Percentiles rank a stretch among this genome's conserved stretches.
phyloP scores from a whole-genome alignment of 2,888 invertebrate genomes.

The Antheraea yamamai region DNA sequence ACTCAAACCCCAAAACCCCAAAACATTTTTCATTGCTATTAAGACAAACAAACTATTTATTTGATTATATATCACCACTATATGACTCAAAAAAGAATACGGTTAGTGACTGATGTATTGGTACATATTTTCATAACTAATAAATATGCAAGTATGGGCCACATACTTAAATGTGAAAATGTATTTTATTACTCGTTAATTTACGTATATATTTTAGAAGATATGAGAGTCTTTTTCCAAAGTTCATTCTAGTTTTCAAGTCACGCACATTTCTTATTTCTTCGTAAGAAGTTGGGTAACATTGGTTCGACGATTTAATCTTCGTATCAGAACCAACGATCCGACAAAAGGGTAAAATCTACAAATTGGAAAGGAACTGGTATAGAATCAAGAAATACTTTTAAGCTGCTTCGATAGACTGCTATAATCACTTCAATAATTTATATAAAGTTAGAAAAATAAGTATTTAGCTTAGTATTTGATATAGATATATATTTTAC shows the following conservation, averaged over 20 bases:
- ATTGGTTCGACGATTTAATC: slow-evolving; percentile 20
- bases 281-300: slow-evolving; percentile 17
- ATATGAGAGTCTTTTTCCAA: background rate
- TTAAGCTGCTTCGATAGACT: background rate
- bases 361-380: slow-evolving; percentile 14
- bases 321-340: slow-evolving; percentile 16
- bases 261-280: slow-evolving; percentile 16
- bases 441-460: no score
- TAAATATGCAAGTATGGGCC: no score
- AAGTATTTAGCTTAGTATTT: no score
- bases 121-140: no score
- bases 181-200: background rate
- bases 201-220: background rate
- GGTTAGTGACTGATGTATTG: no score
- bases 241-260: slow-evolving; percentile 16
- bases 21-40: no score
- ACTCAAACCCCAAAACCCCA: no score
- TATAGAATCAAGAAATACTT: background rate
- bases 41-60: no score
- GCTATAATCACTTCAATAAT: background rate
- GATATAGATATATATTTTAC: no score
- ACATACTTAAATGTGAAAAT: no score
- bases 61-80: no score
- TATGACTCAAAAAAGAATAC: no score
- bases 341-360: slow-evolving; percentile 11